Base-by-base conservation (phyloP, 1,140 invertebrate genomes). In the Drosophila setifemur region DNA sequence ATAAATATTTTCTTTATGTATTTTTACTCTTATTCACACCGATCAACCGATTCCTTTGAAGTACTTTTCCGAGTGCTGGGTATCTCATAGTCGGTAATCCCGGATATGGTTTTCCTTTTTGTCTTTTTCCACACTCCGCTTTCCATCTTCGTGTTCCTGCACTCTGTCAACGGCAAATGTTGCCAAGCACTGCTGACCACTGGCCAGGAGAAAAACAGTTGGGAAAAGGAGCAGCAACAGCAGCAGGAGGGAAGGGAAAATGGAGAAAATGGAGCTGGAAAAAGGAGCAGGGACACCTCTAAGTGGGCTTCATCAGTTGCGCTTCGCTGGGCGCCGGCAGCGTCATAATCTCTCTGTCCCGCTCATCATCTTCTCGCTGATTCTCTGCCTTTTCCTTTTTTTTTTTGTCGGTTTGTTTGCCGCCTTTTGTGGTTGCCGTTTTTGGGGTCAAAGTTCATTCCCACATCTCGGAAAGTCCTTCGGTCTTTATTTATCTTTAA, bases 401-500 rank as follows among this genome's bases (percentile, higher is more conserved):
- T 16, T 12, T 54, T 19, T 71, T 45, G 43, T 64, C 11, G 26
- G 44, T 7, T 53, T 50, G 48, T 60, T 71, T 82, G 60, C 60
- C 54, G 40, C 68, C 58, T 43, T 50, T 72, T 74, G 66, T 48
- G 70, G 63, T 79, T 82, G 49, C 28, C 14, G 23, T 50, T 79
- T 68, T 86, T 85, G 75, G 81, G 81, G 81, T 85, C 81, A 85
- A 85, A 86, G 81, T 79, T 85, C 81, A 68, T 26, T 25, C 31
- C 33, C 23, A 47, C 26, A 63, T 28, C 25, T 18, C 9, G 26
- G 12, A 26, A 60, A 61, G 43, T 71, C 60, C 40, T 33, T 12
- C n/a, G 53, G 57, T 83, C 64, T 58, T 75, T 89, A 89, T 89
- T 89, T 89, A 88, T 89, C 88, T 89, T 89, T 89, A 89, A 89